Base-by-base conservation (phyloP, 1,140 invertebrate species). In the Brachionus rubens region DNA sequence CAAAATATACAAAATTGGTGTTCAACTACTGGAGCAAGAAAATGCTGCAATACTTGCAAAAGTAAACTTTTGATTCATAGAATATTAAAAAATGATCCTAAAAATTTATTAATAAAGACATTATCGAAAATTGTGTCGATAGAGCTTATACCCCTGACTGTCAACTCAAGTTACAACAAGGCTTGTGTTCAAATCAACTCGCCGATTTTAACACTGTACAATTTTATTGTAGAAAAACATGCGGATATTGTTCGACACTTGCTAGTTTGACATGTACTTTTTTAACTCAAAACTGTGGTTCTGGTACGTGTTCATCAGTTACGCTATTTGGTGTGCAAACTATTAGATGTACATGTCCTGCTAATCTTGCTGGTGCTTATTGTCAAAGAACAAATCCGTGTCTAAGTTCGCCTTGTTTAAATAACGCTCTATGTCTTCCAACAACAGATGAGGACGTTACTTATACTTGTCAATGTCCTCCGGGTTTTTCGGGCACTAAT, bases 381-480 rank as follows among this genome's bases (percentile, higher is more conserved):
- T 72, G 68, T 41, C 46, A 72, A 52, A 72, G 68, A 50, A 54
- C 30, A 9, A 72, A 72, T 54, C 46, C 68, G 24, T 72, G 68
- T 50, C 9, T 33, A 10, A 48, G 16, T 10, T 36, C 19, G 4
- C 68, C 43, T 10, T 72, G 68, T 72, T 36, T n/a, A 7, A 72
- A 72, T 19, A 33, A 33, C 28, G 68, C 46, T 24, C 7, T 30
- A 28, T 72, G 46, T 50, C 28, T 46, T 33, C 19, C 68, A 12
- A 12, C 46, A 54, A 41, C 48, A 3, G 46, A 48, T 54, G 68
- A 46, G 33, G 68, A 72, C 50, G 12, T 50, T 1, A 24, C 46
- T 24, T 72, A 72, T 26, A 50, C 36, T 12, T 72, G 68, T 72
- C 5, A 14, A 33, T 72, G 68, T 72, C 46, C 46, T 21, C 21